Conservation (phyloP, 2,113 vertebrate species). For the Pitta sordida region DNA sequence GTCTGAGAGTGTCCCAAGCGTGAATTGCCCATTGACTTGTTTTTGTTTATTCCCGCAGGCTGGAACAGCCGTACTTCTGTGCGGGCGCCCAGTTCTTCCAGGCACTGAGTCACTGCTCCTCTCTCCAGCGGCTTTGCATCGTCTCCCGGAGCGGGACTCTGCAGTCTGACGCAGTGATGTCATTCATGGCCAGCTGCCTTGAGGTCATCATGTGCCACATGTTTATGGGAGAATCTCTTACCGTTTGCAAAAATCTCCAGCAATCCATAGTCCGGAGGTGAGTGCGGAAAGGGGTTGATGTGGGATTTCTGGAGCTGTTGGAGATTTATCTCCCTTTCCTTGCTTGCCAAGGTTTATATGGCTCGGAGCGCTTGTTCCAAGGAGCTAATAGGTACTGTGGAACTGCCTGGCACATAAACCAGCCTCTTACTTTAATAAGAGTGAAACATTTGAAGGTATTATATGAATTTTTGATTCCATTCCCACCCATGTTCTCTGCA, state of each 20-base stretch:
- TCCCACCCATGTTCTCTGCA: constrained; percentile 19
- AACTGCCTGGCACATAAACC: not conserved
- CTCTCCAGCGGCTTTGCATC: constrained; percentile 88
- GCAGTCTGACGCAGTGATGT: constrained; percentile 80
- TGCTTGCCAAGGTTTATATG: not conserved
- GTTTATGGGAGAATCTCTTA: constrained; percentile 90
- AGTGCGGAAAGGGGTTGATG: constrained; percentile 22
- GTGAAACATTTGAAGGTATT: constrained; percentile 13
- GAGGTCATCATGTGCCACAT: constrained; percentile 90
- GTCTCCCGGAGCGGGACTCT: constrained; percentile 93
- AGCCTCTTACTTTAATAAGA: constrained; percentile 33
- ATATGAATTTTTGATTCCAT: not conserved
- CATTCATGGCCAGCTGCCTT: constrained; percentile 84
- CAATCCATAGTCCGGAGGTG: constrained; percentile 87
- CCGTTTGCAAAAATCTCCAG: constrained; percentile 87
- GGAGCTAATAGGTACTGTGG: constrained; percentile 29
- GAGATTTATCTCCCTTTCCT: not conserved
- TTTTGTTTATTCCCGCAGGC: constrained; percentile 69
- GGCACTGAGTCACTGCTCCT: constrained; percentile 85
- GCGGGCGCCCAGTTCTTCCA: constrained; percentile 89
- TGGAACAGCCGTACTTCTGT: constrained; percentile 93
- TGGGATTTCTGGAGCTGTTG: not conserved
- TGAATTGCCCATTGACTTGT: not conserved
- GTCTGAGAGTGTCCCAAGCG: not conserved
- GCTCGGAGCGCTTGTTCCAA: constrained; percentile 8